Conservation (phyloP, 1,140 invertebrate genomes). For the Ooceraea biroi region DNA sequence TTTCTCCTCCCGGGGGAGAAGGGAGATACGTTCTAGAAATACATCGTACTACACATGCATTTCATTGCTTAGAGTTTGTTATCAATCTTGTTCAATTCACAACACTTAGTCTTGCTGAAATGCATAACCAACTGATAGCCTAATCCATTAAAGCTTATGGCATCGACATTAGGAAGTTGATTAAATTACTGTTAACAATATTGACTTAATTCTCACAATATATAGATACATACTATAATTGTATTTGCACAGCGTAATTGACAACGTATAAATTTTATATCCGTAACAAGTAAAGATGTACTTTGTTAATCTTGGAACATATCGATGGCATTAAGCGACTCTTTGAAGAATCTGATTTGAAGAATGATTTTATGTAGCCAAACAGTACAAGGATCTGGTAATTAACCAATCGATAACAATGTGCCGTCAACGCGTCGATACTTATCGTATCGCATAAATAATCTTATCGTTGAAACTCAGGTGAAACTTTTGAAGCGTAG, state of each 20-base stretch:
- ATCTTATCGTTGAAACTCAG: constrained; percentile 48
- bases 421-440: neutral
- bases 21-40: constrained; percentile 11
- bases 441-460: constrained; percentile 53
- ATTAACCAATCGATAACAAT: constrained; percentile 30
- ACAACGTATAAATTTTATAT: neutral
- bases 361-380: neutral
- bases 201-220: constrained; percentile 8
- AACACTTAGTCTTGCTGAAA: neutral
- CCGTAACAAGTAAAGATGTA: neutral
- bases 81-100: constrained; percentile 26
- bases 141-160: constrained; percentile 12
- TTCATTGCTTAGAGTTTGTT: constrained; percentile 31
- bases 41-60: constrained; percentile 13
- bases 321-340: neutral
- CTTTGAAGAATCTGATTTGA: neutral
- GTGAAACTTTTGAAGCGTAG: constrained; percentile 52
- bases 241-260: neutral
- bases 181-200: neutral
- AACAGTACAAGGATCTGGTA: neutral
- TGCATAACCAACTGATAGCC: neutral
- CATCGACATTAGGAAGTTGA: constrained; percentile 1
- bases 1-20: no score
- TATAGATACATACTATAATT: neutral
- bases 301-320: neutral